These are phyloP conservation scores for Drosophila fungiperda DNA, from an alignment of 2,888 invertebrate genomes.

Conservation along the genomic window DNA sequence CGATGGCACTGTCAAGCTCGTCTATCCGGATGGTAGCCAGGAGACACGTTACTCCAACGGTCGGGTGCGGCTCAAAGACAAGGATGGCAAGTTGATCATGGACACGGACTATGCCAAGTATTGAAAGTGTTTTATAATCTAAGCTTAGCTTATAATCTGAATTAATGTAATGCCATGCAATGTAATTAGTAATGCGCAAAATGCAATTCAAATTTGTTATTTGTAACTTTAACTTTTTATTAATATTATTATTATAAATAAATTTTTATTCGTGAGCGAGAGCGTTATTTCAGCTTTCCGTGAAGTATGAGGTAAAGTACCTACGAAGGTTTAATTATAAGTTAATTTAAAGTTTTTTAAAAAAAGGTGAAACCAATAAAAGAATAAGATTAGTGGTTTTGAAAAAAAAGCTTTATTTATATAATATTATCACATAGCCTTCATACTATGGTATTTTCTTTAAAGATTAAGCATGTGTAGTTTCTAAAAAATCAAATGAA, in stretches of 20 bases:
- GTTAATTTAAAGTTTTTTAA: background rate
- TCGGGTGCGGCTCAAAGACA: slow-evolving; percentile 93
- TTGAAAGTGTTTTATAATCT: slow-evolving; percentile 31
- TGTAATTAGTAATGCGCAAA: slow-evolving; percentile 24
- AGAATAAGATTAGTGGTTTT: background rate
- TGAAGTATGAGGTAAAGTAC: background rate
- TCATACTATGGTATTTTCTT: background rate
- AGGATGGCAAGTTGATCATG: slow-evolving; percentile 92
- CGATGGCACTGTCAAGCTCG: slow-evolving; percentile 95
- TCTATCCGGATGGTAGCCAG: slow-evolving; percentile 94
- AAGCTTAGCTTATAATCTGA: background rate
- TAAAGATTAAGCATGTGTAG: background rate
- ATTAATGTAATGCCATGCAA: slow-evolving; percentile 12
- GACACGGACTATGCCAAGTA: slow-evolving; percentile 86
- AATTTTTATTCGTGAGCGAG: background rate
- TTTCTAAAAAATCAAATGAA: background rate
- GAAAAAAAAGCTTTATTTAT: background rate
- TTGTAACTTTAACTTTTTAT: background rate
- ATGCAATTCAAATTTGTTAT: slow-evolving; percentile 22
- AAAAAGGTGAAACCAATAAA: background rate
- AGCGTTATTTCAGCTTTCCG: background rate
- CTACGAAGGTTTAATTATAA: background rate
- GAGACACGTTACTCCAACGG: slow-evolving; percentile 97
- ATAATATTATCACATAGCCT: no score
- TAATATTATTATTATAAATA: background rate